Evolutionary conservation across 1,140 invertebrate genomes (phyloP).

Genomic region (Drosophila orosa): DNA sequence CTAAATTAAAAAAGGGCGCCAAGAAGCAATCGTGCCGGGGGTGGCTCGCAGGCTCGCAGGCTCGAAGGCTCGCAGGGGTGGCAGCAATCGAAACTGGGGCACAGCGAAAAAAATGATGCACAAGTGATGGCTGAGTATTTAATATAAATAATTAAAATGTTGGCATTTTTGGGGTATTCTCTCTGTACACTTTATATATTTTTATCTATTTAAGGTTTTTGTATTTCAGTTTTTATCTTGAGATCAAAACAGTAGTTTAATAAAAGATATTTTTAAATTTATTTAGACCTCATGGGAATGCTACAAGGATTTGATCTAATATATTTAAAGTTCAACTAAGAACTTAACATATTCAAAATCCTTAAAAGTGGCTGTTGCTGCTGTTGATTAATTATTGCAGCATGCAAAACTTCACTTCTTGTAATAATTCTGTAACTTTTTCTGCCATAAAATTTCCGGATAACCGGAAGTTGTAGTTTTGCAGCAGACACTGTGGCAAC

Average conservation of each 20-base stretch:
- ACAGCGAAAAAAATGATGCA: constrained; percentile 28
- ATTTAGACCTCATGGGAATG: neutral
- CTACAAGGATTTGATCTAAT: rapidly evolving
- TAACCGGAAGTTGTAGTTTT: constrained; percentile 40
- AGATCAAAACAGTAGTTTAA: neutral
- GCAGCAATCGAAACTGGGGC: constrained; percentile 23
- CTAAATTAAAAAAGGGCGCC: constrained; percentile 47
- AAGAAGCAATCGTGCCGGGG: constrained; percentile 28
- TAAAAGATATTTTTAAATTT: neutral
- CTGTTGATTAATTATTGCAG: constrained; percentile 20
- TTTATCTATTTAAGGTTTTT: neutral
- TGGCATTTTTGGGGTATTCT: neutral
- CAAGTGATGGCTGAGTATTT: constrained; percentile 1
- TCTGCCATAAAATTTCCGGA: constrained; percentile 18
- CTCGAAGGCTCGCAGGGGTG: neutral
- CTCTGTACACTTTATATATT: neutral
- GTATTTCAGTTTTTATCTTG: neutral
- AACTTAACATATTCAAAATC: neutral
- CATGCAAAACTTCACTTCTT: constrained; percentile 35
- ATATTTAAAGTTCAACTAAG: neutral
- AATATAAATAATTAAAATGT: constrained; percentile 14
- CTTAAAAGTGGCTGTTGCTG: constrained; percentile 4
- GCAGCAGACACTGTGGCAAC: constrained; percentile 19
- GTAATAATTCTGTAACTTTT: constrained; percentile 32
- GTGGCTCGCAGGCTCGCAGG: neutral